Percentiles rank a stretch among this genome's conserved stretches.
Evolutionary conservation across 2,797 vertebrate species (phyloP).

Genomic region (Ptychobarbus kaznakovi): DNA sequence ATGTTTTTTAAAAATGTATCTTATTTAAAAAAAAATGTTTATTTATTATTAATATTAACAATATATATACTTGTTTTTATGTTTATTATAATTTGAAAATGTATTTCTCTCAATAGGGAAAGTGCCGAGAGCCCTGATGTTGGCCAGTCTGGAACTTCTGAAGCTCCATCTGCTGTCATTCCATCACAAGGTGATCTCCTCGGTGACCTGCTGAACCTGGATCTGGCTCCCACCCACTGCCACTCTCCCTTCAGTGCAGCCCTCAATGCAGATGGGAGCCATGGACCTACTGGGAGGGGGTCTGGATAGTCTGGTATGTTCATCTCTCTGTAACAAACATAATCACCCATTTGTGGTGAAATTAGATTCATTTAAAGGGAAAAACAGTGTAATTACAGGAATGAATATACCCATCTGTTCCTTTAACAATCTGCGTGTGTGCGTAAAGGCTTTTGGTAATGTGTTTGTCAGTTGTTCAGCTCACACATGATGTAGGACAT

Average conservation of each 20-base stretch:
- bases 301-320: conserved; percentile 89
- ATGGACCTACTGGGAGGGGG: conserved; percentile 95
- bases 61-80: no score
- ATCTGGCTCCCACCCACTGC: conserved; percentile 87
- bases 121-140: conserved; percentile 88
- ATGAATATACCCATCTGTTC: conserved; percentile 29
- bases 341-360: background rate
- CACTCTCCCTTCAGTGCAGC: conserved; percentile 78
- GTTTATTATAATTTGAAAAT: background rate
- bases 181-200: conserved; percentile 92
- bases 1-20: background rate
- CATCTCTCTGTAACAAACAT: no score
- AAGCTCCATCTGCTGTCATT: conserved; percentile 87
- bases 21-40: background rate
- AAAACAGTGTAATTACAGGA: conserved; percentile 14
- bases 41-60: no score
- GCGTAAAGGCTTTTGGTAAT: background rate
- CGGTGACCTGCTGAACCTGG: conserved; percentile 94
- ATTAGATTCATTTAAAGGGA: conserved; percentile 3
- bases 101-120: conserved; percentile 81
- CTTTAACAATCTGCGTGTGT: conserved; percentile 9
- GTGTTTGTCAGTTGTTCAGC: background rate
- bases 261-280: conserved; percentile 87
- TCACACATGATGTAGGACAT: background rate
- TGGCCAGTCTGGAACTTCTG: conserved; percentile 72